phyloP scores from a whole-genome alignment of 2,888 invertebrate genomes.

The Cryptops parisi region DNA sequence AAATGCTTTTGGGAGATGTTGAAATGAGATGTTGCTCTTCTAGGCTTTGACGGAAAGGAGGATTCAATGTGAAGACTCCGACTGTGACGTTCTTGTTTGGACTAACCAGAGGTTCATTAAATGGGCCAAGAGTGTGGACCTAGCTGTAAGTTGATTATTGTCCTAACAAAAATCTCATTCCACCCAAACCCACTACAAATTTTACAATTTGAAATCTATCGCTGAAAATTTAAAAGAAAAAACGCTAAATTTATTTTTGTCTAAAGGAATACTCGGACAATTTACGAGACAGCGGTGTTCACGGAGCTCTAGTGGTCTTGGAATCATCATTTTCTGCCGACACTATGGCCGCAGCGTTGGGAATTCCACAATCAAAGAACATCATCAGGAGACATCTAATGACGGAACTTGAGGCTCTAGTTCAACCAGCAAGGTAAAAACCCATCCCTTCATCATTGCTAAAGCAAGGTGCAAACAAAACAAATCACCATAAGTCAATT shows the following conservation, averaged over 20 bases:
- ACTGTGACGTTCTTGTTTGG: conserved; percentile 89
- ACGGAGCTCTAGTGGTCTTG: conserved; percentile 81
- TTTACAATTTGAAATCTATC: no score
- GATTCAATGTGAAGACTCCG: conserved; percentile 72
- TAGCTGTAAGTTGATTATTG: conserved; percentile 38
- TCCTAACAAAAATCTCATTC: no score
- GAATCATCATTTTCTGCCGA: conserved; percentile 90
- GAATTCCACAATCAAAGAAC: conserved; percentile 81
- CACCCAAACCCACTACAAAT: no score
- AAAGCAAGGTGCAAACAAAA: no score
- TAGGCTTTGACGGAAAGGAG: conserved; percentile 72
- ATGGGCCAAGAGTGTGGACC: conserved; percentile 86
- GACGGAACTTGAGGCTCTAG: conserved; percentile 76
- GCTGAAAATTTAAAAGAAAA: background rate
- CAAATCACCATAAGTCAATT: no score
- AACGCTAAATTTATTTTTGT: no score
- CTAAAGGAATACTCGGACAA: conserved; percentile 77
- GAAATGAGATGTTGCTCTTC: background rate
- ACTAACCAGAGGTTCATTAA: conserved; percentile 86
- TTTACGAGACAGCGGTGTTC: conserved; percentile 87
- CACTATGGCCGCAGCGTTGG: conserved; percentile 75
- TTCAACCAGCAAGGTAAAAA: conserved; percentile 74
- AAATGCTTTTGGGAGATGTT: no score
- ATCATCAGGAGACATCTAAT: conserved; percentile 82
- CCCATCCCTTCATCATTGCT: no score